Evolutionary conservation across 2,113 vertebrate species (phyloP), one percentile per base, ranked within the genome.

Genomic region (Centropus unirufus): DNA sequence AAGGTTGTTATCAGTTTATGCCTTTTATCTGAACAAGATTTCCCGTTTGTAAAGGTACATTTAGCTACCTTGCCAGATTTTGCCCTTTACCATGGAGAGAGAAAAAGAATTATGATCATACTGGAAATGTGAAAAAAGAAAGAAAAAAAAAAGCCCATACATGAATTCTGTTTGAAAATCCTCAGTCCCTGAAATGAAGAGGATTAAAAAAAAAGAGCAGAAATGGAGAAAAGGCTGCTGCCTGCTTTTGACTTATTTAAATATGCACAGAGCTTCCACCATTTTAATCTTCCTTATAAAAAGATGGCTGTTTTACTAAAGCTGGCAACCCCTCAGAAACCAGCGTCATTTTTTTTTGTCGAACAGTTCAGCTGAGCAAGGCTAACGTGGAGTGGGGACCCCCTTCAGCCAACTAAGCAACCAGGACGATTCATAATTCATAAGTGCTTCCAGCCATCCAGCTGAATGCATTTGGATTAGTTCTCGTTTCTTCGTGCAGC

Each of bases 341-440:
- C 97, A 92, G 97, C 93, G 76, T 82, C 89, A 7, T 67, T 92
- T 58, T 76, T 88, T 36, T 36, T 52, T 32, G 89, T 91, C 87
- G 75, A 62, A 52, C 79, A 54, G 89, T 83, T 97, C 96, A 89
- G 92, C 93, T 67, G 95, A 98, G 98, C 97, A 86, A 94, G 95
- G 97, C 97, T 97, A 96, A 97, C 94, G 96, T 72, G 93, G 98
- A 91, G 96, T 83, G 98, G 98, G 98, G 90, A 98, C 97, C 98
- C 92, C 97, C 97, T 98, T 96, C 79, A 96, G 98, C 97, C 98
- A 98, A 46, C 97, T 83, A 96, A 94, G 87, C 93, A 64, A 52
- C 51, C 90, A 82, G 98, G 98, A 96, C 97, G 78, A 95, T 98
- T 97, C 97, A 97, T 97, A 98, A 98, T 98, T 97, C 94, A 94